Conservation (phyloP, 2,888 invertebrate genomes). For the Mythimna albipuncta region DNA sequence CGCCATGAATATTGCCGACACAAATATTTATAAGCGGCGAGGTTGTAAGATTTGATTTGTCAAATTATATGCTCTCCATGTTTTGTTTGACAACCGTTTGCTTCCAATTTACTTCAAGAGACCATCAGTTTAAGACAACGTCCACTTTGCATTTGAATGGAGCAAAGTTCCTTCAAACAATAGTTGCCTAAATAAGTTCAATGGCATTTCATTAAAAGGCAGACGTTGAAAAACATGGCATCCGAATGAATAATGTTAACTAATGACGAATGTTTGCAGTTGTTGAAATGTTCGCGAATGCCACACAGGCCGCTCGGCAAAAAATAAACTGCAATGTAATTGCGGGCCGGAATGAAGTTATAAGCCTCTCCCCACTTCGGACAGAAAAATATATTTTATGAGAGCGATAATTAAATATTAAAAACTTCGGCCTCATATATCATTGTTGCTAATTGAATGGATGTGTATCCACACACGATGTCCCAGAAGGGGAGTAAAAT, state of each 20-base stretch:
- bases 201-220: constrained; percentile 78
- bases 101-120: constrained; percentile 19
- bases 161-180: constrained; percentile 51
- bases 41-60: constrained; percentile 30
- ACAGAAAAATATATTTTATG: constrained; percentile 55
- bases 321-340: constrained; percentile 82
- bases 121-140: constrained; percentile 26
- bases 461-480: constrained; percentile 36
- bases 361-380: constrained; percentile 69
- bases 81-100: constrained; percentile 9
- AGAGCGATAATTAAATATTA: constrained; percentile 47
- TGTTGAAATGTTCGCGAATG: constrained; percentile 76
- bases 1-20: constrained; percentile 70
- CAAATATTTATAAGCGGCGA: constrained; percentile 46
- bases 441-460: constrained; percentile 51
- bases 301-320: constrained; percentile 68
- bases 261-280: constrained; percentile 85
- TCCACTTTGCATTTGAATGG: constrained; percentile 55
- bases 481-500: constrained; percentile 11
- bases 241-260: constrained; percentile 81
- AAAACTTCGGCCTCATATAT: constrained; percentile 44
- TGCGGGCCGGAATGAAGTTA: constrained; percentile 81
- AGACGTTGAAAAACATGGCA: constrained; percentile 82
- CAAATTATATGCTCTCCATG: constrained; percentile 11
- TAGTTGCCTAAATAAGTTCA: constrained; percentile 60